Percentiles rank a stretch among this genome's conserved stretches.
These are phyloP conservation scores for Dufourea novaeangliae DNA, from an alignment of 1,140 invertebrate genomes.

Conservation along the genomic window DNA sequence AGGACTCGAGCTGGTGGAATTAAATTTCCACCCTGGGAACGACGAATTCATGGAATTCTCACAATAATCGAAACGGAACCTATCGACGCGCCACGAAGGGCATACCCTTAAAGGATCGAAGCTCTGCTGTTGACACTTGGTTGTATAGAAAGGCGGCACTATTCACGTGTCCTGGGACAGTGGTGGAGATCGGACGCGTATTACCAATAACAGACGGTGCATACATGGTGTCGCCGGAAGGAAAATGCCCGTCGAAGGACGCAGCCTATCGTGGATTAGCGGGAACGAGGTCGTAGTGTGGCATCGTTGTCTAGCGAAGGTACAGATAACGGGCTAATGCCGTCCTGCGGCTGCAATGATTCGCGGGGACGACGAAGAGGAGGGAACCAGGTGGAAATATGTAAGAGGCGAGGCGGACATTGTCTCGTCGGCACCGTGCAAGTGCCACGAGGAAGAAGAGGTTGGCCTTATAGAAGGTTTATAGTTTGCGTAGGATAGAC, in stretches of 20 bases:
- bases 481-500: slow-evolving; percentile 75
- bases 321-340: slow-evolving; percentile 58
- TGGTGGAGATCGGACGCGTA: too few species aligned
- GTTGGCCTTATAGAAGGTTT: slow-evolving; percentile 73
- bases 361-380: slow-evolving; percentile 65
- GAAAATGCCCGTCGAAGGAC: slow-evolving; percentile 44
- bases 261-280: slow-evolving; percentile 32
- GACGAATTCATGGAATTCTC: not conserved
- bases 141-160: too few species aligned
- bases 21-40: not conserved
- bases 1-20: too few species aligned
- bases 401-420: slow-evolving; percentile 70
- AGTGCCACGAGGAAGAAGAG: slow-evolving; percentile 72
- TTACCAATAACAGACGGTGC: not conserved
- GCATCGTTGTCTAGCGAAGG: slow-evolving; percentile 44
- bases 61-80: not conserved
- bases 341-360: slow-evolving; percentile 68
- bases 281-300: slow-evolving; percentile 33
- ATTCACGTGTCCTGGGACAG: too few species aligned
- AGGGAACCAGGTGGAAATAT: slow-evolving; percentile 66
- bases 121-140: too few species aligned
- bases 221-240: not conserved
- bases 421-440: slow-evolving; percentile 71
- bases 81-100: too few species aligned
- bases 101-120: too few species aligned